Percentiles rank a stretch among this genome's conserved stretches.
phyloP scores from a whole-genome alignment of 2,113 vertebrate genomes.

The Hylia prasina region DNA sequence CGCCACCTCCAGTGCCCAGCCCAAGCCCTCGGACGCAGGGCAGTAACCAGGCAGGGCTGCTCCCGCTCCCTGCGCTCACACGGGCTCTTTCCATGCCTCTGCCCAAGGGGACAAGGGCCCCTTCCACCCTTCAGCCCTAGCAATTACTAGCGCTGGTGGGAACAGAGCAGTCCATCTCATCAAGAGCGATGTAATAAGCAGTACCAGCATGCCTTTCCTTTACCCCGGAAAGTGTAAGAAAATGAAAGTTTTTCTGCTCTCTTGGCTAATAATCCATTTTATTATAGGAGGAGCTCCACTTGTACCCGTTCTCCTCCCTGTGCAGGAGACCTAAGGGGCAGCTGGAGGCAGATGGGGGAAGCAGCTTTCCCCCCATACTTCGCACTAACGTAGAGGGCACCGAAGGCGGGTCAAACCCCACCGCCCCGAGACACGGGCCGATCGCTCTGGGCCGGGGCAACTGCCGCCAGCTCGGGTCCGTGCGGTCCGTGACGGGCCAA shows the following conservation, averaged over 20 bases:
- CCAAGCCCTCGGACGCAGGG: too few relatives aligned
- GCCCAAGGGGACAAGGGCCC: rapidly evolving
- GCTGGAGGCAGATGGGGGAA: rapidly evolving
- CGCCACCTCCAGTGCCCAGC: neutral
- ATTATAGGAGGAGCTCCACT: neutral
- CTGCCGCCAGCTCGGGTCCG: rapidly evolving
- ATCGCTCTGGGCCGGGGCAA: rapidly evolving
- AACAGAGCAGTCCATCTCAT: rapidly evolving
- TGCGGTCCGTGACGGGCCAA: rapidly evolving
- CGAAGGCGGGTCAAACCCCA: rapidly evolving
- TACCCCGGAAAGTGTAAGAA: rapidly evolving
- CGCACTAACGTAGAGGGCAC: too few relatives aligned
- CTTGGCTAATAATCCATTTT: neutral
- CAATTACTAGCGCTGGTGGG: rapidly evolving
- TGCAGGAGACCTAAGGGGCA: rapidly evolving
- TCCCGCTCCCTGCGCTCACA: neutral
- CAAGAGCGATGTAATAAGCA: neutral
- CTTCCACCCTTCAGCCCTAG: neutral
- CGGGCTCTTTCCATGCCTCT: neutral
- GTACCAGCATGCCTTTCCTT: neutral
- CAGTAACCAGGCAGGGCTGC: neutral
- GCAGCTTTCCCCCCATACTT: neutral
- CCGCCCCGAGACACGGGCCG: rapidly evolving
- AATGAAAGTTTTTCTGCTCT: neutral
- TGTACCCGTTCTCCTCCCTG: rapidly evolving